Conservation (phyloP, 2,113 vertebrate species). For the Fukomys damarensis region DNA sequence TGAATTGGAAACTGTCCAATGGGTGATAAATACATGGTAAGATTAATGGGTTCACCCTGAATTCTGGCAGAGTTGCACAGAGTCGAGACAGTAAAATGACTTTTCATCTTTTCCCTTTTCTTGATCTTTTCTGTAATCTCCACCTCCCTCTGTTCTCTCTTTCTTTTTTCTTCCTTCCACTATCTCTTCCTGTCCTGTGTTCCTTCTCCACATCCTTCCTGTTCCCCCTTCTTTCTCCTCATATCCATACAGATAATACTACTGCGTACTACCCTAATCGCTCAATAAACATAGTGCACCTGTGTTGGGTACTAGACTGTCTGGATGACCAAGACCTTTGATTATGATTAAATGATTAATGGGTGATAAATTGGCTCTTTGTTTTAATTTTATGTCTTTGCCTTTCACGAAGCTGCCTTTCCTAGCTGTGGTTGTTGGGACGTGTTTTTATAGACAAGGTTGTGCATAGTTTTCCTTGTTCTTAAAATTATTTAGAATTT, state of each 20-base stretch:
- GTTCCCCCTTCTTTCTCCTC: background rate
- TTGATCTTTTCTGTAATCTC: no score
- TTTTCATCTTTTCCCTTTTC: accelerated
- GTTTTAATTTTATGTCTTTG: slow-evolving; percentile 15
- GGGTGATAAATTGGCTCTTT: background rate
- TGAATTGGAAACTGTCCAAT: slow-evolving; percentile 45
- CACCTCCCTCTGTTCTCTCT: no score
- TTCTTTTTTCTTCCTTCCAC: background rate
- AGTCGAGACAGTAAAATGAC: background rate
- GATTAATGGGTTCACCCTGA: background rate
- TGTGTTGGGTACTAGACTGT: background rate
- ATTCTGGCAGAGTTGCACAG: slow-evolving; percentile 23
- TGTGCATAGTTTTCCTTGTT: background rate
- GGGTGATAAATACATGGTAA: slow-evolving; percentile 29
- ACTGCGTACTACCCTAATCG: background rate
- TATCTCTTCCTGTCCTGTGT: background rate
- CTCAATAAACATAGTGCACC: background rate
- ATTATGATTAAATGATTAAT: background rate
- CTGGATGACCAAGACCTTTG: background rate
- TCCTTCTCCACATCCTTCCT: background rate
- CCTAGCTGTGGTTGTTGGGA: background rate
- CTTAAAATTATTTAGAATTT: background rate
- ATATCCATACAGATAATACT: background rate
- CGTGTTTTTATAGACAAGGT: background rate
- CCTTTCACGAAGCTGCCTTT: background rate